phyloP scores from a whole-genome alignment of 2,888 invertebrate genomes.

The Drosophila greeni region DNA sequence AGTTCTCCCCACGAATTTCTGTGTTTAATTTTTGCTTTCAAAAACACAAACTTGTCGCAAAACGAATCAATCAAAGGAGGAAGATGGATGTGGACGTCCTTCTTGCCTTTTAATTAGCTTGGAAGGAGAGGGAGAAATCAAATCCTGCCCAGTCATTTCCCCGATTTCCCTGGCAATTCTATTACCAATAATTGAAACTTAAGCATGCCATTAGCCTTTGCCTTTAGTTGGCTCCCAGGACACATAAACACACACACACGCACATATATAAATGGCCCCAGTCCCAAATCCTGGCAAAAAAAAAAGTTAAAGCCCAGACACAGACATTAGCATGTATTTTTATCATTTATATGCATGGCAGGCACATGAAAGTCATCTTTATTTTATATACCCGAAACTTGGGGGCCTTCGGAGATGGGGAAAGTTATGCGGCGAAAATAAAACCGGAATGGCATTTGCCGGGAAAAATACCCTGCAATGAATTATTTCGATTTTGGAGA shows the following conservation, averaged over 20 bases:
- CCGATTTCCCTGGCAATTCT: constrained; percentile 51
- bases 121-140: too few relatives aligned
- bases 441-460: constrained; percentile 17
- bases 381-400: constrained; percentile 43
- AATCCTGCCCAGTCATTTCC: constrained; percentile 34
- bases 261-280: constrained; percentile 4
- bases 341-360: constrained; percentile 74
- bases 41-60: constrained; percentile 34
- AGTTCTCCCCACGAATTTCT: background rate
- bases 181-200: constrained; percentile 73
- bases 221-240: constrained; percentile 45
- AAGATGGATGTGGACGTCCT: constrained; percentile 31
- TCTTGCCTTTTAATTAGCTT: constrained; percentile 22
- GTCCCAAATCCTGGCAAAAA: background rate
- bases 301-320: constrained; percentile 21
- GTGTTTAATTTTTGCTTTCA: constrained; percentile 39
- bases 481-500: constrained; percentile 13
- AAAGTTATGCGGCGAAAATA: constrained; percentile 29
- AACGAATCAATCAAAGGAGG: constrained; percentile 35
- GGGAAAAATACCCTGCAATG: constrained; percentile 17
- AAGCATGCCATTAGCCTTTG: constrained; percentile 65
- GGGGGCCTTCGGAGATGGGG: constrained; percentile 2
- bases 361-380: constrained; percentile 67
- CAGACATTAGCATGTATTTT: constrained; percentile 69
- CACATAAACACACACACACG: constrained; percentile 31